Conservation (phyloP, 2,113 vertebrate genomes). For the Scolopax mira region DNA sequence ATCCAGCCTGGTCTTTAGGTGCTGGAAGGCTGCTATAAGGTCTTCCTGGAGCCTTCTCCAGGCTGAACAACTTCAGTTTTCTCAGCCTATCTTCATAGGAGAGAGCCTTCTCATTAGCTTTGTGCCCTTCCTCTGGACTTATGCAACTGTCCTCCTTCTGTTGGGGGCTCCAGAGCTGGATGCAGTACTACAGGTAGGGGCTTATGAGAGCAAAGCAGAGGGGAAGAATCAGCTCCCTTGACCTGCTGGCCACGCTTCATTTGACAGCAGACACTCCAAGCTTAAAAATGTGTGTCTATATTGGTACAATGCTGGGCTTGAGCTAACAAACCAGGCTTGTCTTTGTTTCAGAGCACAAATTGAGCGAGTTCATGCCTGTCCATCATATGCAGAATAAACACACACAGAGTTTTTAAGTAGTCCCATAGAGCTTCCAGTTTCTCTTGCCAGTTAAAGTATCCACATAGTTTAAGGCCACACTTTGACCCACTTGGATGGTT, state of each 20-base stretch:
- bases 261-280: background rate
- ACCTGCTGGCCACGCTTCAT: background rate
- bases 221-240: background rate
- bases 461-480: background rate
- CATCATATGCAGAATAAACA: background rate
- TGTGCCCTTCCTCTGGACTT: background rate
- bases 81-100: background rate
- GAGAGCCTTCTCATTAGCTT: background rate
- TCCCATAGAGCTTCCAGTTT: background rate
- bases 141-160: background rate
- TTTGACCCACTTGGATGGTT: background rate
- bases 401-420: background rate
- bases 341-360: background rate
- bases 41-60: background rate
- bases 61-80: background rate
- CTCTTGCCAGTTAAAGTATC: background rate
- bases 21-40: background rate
- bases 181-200: background rate
- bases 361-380: fast-evolving
- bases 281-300: background rate
- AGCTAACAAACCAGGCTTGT: background rate
- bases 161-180: background rate
- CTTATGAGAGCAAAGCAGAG: background rate
- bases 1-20: background rate
- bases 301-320: background rate